Base-by-base conservation (phyloP, 2,888 invertebrate species). In the Tiliacea citrago region DNA sequence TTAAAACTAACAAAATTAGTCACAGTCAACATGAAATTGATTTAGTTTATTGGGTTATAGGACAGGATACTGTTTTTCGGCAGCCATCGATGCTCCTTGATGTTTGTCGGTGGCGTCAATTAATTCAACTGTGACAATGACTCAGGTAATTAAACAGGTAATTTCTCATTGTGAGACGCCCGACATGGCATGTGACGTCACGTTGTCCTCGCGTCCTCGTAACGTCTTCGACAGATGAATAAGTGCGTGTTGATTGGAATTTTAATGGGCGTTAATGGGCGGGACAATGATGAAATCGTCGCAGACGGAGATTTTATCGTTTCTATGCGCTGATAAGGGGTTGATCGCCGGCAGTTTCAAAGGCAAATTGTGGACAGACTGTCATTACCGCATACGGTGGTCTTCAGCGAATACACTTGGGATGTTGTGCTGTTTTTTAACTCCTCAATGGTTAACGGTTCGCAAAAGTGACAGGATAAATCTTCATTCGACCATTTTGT, bases 231-330 rank as follows among this genome's bases (percentile, higher is more conserved):
- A 95, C 96, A 94, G 93, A 95, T 96, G 96, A 96, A 96, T 96
- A 95, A 95, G 94, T 94, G 94, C 90, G 93, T 94, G 95, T 94
- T 93, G 96, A 95, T 96, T 94, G 96, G 95, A 92, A 93, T 95
- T 94, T 95, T 95, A 95, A 96, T 94, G 93, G 93, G 94, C 94
- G 95, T 93, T 95, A 96, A 96, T 95, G 93, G 95, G 94, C 95
- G 95, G 95, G 94, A 96, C 96, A 96, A 96, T 95, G 94, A 95
- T 91, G 91, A 92, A 94, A 94, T 95, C 92, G 94, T 93, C 92
- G 92, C 91, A 89, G 88, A 87, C 85, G 88, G 88, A 93, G 96
- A 96, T 95, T 91, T 91, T 95, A 96, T 96, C 96, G 90, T 91
- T 90, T 92, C 93, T 92, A 92, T 92, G 90, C 87, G 86, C 91